These are phyloP conservation scores for Spinibarbus caldwelli DNA, from an alignment of 2,797 vertebrate genomes.

Conservation along the genomic window DNA sequence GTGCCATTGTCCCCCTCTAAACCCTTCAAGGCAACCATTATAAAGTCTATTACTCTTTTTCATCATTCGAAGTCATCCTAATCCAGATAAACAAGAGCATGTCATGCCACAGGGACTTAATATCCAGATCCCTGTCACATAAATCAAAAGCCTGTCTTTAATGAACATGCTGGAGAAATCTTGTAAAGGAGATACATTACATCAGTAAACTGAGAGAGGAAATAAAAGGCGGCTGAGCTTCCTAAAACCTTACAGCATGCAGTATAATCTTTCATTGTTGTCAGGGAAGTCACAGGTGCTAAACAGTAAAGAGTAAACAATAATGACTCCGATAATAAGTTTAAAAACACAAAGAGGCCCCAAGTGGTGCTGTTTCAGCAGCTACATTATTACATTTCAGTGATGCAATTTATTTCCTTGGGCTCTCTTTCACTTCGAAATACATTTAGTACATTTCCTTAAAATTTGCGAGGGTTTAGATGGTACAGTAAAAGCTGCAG, in stretches of 20 bases:
- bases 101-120: not conserved
- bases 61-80: constrained; percentile 5
- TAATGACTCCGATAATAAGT: constrained; percentile 25
- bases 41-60: constrained; percentile 32
- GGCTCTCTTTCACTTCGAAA: not conserved
- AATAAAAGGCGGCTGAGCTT: constrained; percentile 15
- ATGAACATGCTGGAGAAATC: constrained; percentile 11
- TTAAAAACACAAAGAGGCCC: constrained; percentile 33
- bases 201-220: not conserved
- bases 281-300: constrained; percentile 8
- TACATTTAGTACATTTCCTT: constrained; percentile 22
- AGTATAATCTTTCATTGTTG: constrained; percentile 13
- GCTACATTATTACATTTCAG: constrained; percentile 31
- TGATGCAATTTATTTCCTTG: constrained; percentile 31
- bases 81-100: constrained; percentile 28
- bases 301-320: constrained; percentile 26
- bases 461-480: constrained; percentile 1
- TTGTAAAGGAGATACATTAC: not conserved
- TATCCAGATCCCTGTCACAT: constrained; percentile 17
- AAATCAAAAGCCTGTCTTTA: constrained; percentile 31
- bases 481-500: not conserved
- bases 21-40: constrained; percentile 1
- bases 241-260: not conserved
- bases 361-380: constrained; percentile 32
- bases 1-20: not conserved